Percentiles rank a stretch among this genome's conserved stretches.
These are phyloP conservation scores for Portunus trituberculatus DNA, from an alignment of 1,140 invertebrate species.

Conservation along the genomic window DNA sequence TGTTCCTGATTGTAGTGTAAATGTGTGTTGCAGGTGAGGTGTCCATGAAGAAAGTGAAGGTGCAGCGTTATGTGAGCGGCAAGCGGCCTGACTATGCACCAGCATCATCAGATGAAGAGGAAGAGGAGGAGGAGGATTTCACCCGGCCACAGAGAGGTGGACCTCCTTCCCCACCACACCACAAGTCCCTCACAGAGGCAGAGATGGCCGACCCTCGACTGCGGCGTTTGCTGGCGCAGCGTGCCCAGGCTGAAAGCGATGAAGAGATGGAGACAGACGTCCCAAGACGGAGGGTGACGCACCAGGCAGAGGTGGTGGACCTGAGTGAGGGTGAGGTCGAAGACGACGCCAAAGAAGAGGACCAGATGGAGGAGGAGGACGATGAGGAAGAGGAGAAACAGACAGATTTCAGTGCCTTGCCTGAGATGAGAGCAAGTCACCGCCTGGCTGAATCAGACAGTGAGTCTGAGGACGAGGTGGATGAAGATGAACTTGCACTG, in stretches of 20 bases:
- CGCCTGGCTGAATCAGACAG: slow-evolving; percentile 75
- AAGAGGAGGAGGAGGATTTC: slow-evolving; percentile 92
- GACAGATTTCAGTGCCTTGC: slow-evolving; percentile 78
- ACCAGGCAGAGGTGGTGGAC: slow-evolving; percentile 86
- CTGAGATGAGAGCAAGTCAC: slow-evolving; percentile 70
- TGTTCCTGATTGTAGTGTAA: too few species aligned
- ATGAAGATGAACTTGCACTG: slow-evolving; percentile 91
- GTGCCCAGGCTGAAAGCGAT: slow-evolving; percentile 73
- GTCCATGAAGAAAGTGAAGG: slow-evolving; percentile 98
- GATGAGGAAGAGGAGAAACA: slow-evolving; percentile 79
- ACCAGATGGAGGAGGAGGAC: slow-evolving; percentile 79
- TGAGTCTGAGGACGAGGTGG: slow-evolving; percentile 83
- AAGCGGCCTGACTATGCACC: slow-evolving; percentile 96
- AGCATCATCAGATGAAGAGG: slow-evolving; percentile 89
- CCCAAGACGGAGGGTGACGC: slow-evolving; percentile 53
- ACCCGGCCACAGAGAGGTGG: slow-evolving; percentile 82
- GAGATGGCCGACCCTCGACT: slow-evolving; percentile 78
- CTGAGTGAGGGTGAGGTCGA: slow-evolving; percentile 82
- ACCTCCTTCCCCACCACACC: slow-evolving; percentile 48
- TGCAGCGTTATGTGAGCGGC: slow-evolving; percentile 95
- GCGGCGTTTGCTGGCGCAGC: slow-evolving; percentile 65
- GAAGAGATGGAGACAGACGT: slow-evolving; percentile 77
- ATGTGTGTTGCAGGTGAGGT: slow-evolving; percentile 86
- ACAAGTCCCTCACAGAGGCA: slow-evolving; percentile 77
- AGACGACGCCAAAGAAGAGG: slow-evolving; percentile 79